A percentile compares a stretch with the other conserved stretches of the same genome.
phyloP scores from a whole-genome alignment of 2,797 vertebrate genomes.

The Enteromius treurensis region DNA sequence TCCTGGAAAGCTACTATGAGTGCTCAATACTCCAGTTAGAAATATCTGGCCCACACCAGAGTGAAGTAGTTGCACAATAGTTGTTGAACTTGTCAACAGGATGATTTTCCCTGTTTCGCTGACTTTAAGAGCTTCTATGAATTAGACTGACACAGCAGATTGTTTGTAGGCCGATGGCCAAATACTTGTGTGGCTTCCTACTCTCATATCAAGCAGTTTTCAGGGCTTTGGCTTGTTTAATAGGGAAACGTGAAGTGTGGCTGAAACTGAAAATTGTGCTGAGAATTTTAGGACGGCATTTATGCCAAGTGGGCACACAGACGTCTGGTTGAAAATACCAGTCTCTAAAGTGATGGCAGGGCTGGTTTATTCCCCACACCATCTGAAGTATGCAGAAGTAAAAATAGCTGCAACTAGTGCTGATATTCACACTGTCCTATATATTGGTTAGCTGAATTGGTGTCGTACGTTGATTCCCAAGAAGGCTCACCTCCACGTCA shows the following conservation, averaged over 20 bases:
- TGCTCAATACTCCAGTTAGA: not conserved
- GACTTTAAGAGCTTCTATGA: slow-evolving; percentile 31
- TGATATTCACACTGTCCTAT: slow-evolving; percentile 58
- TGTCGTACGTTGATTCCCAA: not conserved
- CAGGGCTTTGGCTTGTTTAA: not conserved
- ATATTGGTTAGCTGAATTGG: slow-evolving; percentile 39
- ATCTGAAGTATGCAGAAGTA: slow-evolving; percentile 55
- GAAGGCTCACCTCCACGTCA: not conserved
- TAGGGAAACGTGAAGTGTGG: not conserved
- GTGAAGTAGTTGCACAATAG: slow-evolving; percentile 32
- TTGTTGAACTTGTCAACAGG: slow-evolving; percentile 12
- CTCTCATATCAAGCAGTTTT: slow-evolving; percentile 11
- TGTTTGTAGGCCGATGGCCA: not conserved
- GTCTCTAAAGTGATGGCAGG: not conserved
- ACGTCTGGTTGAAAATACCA: slow-evolving; percentile 58
- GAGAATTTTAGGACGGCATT: not conserved
- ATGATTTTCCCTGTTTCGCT: slow-evolving; percentile 40
- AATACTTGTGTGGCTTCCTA: slow-evolving; percentile 9
- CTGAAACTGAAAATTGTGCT: not conserved
- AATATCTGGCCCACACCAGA: slow-evolving; percentile 16
- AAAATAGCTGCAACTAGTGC: slow-evolving; percentile 65
- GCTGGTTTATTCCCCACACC: slow-evolving; percentile 43
- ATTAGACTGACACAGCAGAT: slow-evolving; percentile 23
- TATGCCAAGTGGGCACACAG: not conserved
- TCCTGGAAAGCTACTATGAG: slow-evolving; percentile 33